Percentiles rank a stretch among this genome's conserved stretches.
These are phyloP conservation scores for Drosophila lacertosa DNA, from an alignment of 1,140 invertebrate species.

Conservation along the genomic window DNA sequence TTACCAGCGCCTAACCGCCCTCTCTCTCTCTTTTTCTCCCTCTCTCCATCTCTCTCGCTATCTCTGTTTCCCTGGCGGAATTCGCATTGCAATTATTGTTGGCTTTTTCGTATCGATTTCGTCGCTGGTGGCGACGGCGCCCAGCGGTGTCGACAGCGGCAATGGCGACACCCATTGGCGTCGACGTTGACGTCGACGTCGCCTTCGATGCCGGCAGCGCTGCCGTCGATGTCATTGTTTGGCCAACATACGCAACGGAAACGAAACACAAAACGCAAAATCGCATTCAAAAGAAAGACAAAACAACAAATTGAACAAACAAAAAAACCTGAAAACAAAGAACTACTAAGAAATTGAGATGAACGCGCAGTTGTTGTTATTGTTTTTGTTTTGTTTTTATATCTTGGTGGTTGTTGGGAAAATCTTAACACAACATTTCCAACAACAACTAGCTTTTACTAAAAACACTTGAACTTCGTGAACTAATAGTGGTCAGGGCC, in stretches of 20 bases:
- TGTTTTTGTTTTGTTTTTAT: slow-evolving; percentile 18
- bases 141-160: slow-evolving; percentile 25
- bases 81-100: slow-evolving; percentile 40
- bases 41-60: not conserved
- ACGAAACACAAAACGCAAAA: slow-evolving; percentile 28
- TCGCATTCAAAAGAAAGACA: slow-evolving; percentile 29
- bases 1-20: not conserved
- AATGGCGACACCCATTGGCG: slow-evolving; percentile 36
- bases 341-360: slow-evolving; percentile 25
- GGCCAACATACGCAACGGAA: slow-evolving; percentile 46
- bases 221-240: slow-evolving; percentile 35
- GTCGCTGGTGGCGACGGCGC: slow-evolving; percentile 32
- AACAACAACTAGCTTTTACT: not conserved
- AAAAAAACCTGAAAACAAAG: slow-evolving; percentile 5
- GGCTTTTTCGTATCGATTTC: slow-evolving; percentile 44
- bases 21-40: not conserved
- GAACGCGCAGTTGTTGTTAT: slow-evolving; percentile 41
- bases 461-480: slow-evolving; percentile 48
- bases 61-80: slow-evolving; percentile 8
- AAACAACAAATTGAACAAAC: slow-evolving; percentile 2
- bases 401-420: slow-evolving; percentile 25
- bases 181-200: slow-evolving; percentile 8
- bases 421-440: slow-evolving; percentile 21
- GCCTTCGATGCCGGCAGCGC: slow-evolving; percentile 7
- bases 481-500: slow-evolving; percentile 49